Percentiles rank a stretch among this genome's conserved stretches.
Conservation (phyloP, 1,140 invertebrate genomes). For the Drosophila sp. region DNA sequence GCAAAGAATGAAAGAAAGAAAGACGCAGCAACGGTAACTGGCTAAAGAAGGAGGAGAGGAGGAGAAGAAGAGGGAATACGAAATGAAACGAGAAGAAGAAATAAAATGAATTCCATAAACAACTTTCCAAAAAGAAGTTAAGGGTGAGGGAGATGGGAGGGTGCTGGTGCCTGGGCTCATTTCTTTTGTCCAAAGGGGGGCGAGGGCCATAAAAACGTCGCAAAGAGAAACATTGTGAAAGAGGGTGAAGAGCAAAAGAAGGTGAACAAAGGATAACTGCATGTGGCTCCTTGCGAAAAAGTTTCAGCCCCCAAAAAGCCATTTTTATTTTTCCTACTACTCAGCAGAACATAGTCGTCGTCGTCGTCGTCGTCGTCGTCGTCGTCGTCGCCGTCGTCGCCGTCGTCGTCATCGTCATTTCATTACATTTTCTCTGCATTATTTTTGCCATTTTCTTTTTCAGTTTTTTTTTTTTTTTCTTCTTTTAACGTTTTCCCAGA, state of each 20-base stretch:
- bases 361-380: conserved; percentile 32
- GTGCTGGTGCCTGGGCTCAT: conserved; percentile 28
- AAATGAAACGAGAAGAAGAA: conserved; percentile 36
- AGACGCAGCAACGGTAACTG: conserved; percentile 19
- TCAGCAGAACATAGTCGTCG: background rate
- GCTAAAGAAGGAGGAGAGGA: conserved; percentile 28
- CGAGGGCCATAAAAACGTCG: conserved; percentile 54
- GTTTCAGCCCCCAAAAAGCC: conserved; percentile 56
- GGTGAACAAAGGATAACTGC: conserved; percentile 71
- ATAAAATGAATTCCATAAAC: conserved; percentile 81
- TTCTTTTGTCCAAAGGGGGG: conserved; percentile 58
- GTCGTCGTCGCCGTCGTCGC: conserved; percentile 24
- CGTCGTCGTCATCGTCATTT: conserved; percentile 46
- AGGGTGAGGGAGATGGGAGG: conserved; percentile 11
- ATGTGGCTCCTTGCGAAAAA: conserved; percentile 58
- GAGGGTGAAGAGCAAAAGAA: conserved; percentile 36
- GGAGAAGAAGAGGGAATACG: conserved; percentile 12
- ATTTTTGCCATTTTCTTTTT: conserved; percentile 70
- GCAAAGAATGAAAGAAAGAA: conserved; percentile 29
- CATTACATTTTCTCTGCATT: conserved; percentile 63
- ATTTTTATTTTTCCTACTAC: conserved; percentile 62
- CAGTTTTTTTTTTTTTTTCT: conserved; percentile 50
- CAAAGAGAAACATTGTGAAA: conserved; percentile 1
- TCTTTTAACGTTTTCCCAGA: conserved; percentile 54
- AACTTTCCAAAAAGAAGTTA: conserved; percentile 71